Percentiles rank a stretch among this genome's conserved stretches.
These are phyloP conservation scores for Leucophora obtusa DNA, from an alignment of 2,888 invertebrate species.

Conservation along the genomic window DNA sequence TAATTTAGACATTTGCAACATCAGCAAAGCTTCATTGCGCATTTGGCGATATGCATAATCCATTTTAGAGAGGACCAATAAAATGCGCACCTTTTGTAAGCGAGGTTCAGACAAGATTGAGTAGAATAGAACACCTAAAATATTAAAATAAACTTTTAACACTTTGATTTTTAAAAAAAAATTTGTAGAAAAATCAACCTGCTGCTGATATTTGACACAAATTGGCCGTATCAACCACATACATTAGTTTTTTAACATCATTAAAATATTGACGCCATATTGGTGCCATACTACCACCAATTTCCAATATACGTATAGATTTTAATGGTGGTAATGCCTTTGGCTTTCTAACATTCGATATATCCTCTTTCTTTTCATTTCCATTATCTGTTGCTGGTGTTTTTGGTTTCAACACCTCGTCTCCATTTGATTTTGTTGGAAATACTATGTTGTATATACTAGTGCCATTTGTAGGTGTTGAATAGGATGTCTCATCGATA, in stretches of 20 bases:
- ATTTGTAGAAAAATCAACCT: conserved; percentile 72
- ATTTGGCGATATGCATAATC: conserved; percentile 92
- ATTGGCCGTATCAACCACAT: conserved; percentile 90
- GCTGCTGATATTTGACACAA: conserved; percentile 92
- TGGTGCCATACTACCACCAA: conserved; percentile 90
- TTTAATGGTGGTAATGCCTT: conserved; percentile 76
- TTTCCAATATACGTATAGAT: conserved; percentile 82
- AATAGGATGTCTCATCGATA: conserved; percentile 87
- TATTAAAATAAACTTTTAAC: background rate
- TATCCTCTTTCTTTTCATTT: background rate
- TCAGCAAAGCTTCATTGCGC: conserved; percentile 90
- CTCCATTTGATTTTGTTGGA: conserved; percentile 71
- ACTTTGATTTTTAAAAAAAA: background rate
- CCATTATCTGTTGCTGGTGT: conserved; percentile 16
- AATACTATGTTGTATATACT: conserved; percentile 85
- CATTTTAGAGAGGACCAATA: conserved; percentile 89
- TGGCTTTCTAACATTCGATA: conserved; percentile 68
- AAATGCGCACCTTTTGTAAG: conserved; percentile 83
- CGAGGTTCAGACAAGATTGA: conserved; percentile 87
- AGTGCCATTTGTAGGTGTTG: conserved; percentile 89
- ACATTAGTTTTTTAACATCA: conserved; percentile 84
- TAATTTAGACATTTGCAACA: conserved; percentile 87
- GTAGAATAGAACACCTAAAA: conserved; percentile 85
- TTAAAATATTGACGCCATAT: conserved; percentile 89
- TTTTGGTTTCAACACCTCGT: conserved; percentile 51